Base-by-base conservation (phyloP, 2,888 invertebrate species). In the Leucophora obtusa region DNA sequence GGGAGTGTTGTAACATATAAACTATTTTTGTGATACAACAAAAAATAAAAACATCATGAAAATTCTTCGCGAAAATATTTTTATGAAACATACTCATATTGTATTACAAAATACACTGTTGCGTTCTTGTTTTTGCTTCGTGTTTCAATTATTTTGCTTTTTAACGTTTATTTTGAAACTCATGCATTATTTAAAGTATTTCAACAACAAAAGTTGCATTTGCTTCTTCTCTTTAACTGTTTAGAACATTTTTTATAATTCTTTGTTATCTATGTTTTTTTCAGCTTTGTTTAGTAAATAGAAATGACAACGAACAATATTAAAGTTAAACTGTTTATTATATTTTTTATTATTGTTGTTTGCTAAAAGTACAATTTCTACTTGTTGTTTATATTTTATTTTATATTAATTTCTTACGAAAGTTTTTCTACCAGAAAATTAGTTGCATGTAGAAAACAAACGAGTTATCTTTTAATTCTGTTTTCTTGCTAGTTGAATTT, bases 381-480 rank as follows among this genome's bases (percentile, higher is more conserved):
- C 47, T 50, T 14, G 14, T 66, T 60, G 21, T 60, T 74, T 60
- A 35, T 74, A 47, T 53, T 59, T 59, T 17, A 58, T 51, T 60
- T 60, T 66, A 66, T 54, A 54, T 56, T 54, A 54, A 28, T 53
- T 24, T 38, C 65, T 43, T 50, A 66, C 51, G 18, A 65, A 54
- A 28, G 21, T 24, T 59, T 60, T 77, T 47, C 14, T 53, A 54
- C 50, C 60, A 65, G 51, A 54, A 66, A 77, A 66, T 77, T 66
- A 59, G 51, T 59, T 60, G 17, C 21, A n/a, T 60, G 59, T 60
- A 65, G n/a, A 1, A 35, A 50, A 74, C 10, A 9, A 24, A 58
- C 6, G 43, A 66, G 38, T 33, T 56, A 65, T 56, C 28, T 43
- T 60, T 28, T 28, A 28, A 6, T 28, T 28, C 28, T 6, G 28